Percentiles rank a stretch among this genome's conserved stretches.
These are phyloP conservation scores for Spinus pinus DNA, from an alignment of 2,797 vertebrate genomes.

Conservation along the genomic window DNA sequence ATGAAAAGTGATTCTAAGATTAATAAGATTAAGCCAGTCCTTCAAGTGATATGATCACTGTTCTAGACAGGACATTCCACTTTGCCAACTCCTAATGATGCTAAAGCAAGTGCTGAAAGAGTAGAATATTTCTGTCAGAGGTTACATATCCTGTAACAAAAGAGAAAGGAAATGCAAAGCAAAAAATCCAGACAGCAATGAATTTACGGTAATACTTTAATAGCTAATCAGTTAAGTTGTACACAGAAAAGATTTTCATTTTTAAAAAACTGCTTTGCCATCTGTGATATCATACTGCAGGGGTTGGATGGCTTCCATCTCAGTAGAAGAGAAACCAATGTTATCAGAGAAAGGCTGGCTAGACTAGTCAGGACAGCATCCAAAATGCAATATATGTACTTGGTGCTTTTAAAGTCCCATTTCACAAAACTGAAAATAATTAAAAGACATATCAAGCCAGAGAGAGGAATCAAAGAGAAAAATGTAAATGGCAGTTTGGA, in stretches of 20 bases:
- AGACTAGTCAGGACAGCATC: not conserved
- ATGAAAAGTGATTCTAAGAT: not conserved
- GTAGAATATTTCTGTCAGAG: not conserved
- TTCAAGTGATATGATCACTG: not conserved
- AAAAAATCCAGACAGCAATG: not conserved
- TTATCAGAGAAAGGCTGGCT: not conserved
- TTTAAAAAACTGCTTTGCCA: not conserved
- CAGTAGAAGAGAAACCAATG: not conserved
- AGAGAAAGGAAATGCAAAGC: not conserved
- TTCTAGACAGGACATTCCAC: not conserved
- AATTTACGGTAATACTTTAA: not conserved
- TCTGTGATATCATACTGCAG: not conserved
- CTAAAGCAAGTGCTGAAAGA: slow-evolving; percentile 6
- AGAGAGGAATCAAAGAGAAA: slow-evolving; percentile 1
- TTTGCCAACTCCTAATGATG: not conserved
- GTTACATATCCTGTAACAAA: not conserved
- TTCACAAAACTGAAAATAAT: slow-evolving; percentile 5
- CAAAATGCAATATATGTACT: not conserved
- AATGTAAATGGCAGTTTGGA: not conserved
- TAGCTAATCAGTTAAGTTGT: not conserved
- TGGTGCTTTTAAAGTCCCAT: not conserved
- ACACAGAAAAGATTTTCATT: not conserved
- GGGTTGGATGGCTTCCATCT: not conserved
- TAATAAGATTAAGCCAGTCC: not conserved
- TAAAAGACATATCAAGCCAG: not conserved